Evolutionary conservation across 2,113 vertebrate species (phyloP), one percentile per base, ranked within the genome.

Genomic region (Limanda limanda): DNA sequence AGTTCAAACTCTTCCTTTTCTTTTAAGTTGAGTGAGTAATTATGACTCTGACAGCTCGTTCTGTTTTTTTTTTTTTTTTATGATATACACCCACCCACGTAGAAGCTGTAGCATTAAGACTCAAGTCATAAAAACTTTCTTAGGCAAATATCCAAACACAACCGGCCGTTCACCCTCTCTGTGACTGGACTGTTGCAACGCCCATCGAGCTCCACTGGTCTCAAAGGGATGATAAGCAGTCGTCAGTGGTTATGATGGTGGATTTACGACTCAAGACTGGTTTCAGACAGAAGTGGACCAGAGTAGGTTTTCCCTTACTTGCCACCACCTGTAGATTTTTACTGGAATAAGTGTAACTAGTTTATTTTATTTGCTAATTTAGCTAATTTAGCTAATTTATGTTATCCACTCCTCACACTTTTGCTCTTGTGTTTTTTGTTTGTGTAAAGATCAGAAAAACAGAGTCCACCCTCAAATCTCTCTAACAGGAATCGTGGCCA

Each of bases 91-190:
- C 71, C 78, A 24, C 55, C n/a, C 71, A 55, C 35, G 3, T 21
- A 21, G 40, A 42, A 5, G 56, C 27, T 40, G 57, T 40, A 56
- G 24, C 61, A 47, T 70, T 4, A 2, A 17, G 35, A 27, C 74
- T 25, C 1, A 0, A 63, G 21, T 64, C 54, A 12, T 24, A n/a
- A 21, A 64, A 57, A 15, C 20, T 40, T 47, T 76, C 31, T 63
- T 27, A 71, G 57, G 57, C 48, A 55, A 12, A 27, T 2, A n/a
- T 75, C 60, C 66, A 66, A 61, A 48, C 3, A 5, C 24, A 71
- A 45, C 21, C 20, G 20, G 20, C 18, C 7, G 0, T 64, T 58
- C 17, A 13, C 15, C 5, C n/a, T 17, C 37, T 17, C 3, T 48
- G 42, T 65, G 27, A 5, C 40, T 42, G 40, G 40, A 42, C 12